These are phyloP conservation scores for Neodiprion fabricii DNA, from an alignment of 1,140 invertebrate genomes.

Conservation along the genomic window DNA sequence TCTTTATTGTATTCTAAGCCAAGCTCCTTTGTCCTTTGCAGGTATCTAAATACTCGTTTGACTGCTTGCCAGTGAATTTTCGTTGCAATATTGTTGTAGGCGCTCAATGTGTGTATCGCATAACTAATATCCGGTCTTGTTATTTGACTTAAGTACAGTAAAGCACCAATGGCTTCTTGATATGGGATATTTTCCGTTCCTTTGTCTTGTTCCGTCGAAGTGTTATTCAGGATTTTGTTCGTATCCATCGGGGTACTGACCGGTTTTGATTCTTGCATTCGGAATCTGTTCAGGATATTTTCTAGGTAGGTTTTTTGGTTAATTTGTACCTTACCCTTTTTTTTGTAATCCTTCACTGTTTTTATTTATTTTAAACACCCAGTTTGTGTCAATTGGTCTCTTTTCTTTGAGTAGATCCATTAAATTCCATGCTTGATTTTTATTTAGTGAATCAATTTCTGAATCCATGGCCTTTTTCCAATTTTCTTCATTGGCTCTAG, in stretches of 20 bases:
- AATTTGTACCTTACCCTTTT: no score
- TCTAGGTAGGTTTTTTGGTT: no score
- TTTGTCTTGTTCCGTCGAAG: conserved; percentile 22
- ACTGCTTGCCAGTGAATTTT: conserved; percentile 37
- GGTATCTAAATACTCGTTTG: conserved; percentile 42
- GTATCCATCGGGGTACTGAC: conserved; percentile 34
- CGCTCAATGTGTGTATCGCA: conserved; percentile 36
- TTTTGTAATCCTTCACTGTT: neutral
- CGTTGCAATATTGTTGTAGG: conserved; percentile 32
- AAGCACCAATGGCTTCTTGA: conserved; percentile 40
- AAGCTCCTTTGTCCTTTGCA: conserved; percentile 30
- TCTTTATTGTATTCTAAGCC: conserved; percentile 22
- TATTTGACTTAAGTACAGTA: conserved; percentile 42
- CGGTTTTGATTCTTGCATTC: conserved; percentile 22
- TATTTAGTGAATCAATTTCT: conserved; percentile 26
- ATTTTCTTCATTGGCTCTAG: no score
- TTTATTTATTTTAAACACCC: conserved; percentile 19
- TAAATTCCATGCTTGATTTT: conserved; percentile 27
- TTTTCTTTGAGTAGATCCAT: conserved; percentile 17
- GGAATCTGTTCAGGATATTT: neutral
- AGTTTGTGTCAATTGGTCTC: conserved; percentile 31
- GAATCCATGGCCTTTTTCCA: conserved; percentile 24
- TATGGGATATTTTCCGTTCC: conserved; percentile 35
- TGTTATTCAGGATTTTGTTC: conserved; percentile 17
- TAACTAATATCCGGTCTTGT: conserved; percentile 52